A percentile compares a stretch with the other conserved stretches of the same genome.
These are phyloP conservation scores for Idaea dimidiata DNA, from an alignment of 2,888 invertebrate species.

Conservation along the genomic window DNA sequence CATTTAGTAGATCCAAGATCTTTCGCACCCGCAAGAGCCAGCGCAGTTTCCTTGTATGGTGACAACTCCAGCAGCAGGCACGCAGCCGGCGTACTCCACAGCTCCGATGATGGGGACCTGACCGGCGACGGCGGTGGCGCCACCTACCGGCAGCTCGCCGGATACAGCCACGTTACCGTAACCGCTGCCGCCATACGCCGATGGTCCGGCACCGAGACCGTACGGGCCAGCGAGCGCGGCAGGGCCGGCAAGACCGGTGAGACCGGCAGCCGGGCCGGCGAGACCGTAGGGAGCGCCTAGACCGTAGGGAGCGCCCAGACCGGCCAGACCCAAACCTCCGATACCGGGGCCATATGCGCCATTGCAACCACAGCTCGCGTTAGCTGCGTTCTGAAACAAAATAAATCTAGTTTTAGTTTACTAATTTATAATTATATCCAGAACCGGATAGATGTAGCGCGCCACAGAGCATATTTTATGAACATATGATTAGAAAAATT, in stretches of 20 bases:
- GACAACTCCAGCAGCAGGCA: constrained; percentile 37
- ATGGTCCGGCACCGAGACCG: constrained; percentile 10
- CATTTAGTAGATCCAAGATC: constrained; percentile 29
- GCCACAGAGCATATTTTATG: no score
- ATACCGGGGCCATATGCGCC: neutral
- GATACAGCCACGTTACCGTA: constrained; percentile 40
- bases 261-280: neutral
- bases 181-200: constrained; percentile 34
- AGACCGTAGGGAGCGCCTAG: constrained; percentile 1
- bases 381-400: neutral
- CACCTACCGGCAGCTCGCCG: constrained; percentile 41
- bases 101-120: constrained; percentile 44
- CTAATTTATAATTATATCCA: no score
- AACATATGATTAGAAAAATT: no score
- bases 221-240: constrained; percentile 9
- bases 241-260: constrained; percentile 8
- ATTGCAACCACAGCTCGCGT: neutral
- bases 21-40: constrained; percentile 18
- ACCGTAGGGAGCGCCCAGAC: neutral
- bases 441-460: no score
- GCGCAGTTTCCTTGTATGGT: constrained; percentile 22
- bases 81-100: constrained; percentile 40
- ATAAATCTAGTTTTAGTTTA: no score
- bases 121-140: constrained; percentile 39
- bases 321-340: neutral